phyloP scores from a whole-genome alignment of 2,797 vertebrate species.

The Phalanger gymnotis region DNA sequence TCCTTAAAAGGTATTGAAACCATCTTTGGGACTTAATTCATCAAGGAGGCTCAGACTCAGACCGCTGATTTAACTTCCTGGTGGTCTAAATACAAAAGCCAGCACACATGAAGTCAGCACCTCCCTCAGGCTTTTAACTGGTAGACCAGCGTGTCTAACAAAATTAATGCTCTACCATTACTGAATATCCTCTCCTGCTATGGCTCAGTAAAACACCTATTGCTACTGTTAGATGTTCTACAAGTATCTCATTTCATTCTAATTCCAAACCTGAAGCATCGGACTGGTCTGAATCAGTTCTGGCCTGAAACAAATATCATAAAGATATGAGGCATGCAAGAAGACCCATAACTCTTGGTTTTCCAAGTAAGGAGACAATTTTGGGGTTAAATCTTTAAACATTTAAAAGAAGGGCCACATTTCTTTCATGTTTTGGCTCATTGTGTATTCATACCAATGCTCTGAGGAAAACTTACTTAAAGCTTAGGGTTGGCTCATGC shows the following conservation, averaged over 20 bases:
- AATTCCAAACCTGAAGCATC: neutral
- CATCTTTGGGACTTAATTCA: neutral
- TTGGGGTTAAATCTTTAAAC: neutral
- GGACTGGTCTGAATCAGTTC: neutral
- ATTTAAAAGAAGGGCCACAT: neutral
- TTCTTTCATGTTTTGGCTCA: neutral
- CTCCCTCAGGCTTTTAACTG: neutral
- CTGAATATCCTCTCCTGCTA: neutral
- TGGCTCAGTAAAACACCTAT: neutral
- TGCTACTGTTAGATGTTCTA: neutral
- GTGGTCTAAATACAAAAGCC: neutral
- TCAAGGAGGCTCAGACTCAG: neutral
- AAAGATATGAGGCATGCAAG: neutral
- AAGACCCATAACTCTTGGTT: neutral
- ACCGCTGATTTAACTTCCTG: neutral
- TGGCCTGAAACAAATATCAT: neutral
- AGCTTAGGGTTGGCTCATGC: neutral
- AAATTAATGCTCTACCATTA: neutral
- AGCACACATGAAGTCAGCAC: neutral
- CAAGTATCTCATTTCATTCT: neutral
- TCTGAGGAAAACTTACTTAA: neutral
- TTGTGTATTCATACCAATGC: neutral
- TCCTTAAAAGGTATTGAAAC: neutral
- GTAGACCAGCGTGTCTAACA: neutral
- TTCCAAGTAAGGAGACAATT: neutral